Percentiles rank a stretch among this genome's conserved stretches.
Evolutionary conservation across 2,113 vertebrate species (phyloP).

Genomic region (Puffinus mauretanicus): DNA sequence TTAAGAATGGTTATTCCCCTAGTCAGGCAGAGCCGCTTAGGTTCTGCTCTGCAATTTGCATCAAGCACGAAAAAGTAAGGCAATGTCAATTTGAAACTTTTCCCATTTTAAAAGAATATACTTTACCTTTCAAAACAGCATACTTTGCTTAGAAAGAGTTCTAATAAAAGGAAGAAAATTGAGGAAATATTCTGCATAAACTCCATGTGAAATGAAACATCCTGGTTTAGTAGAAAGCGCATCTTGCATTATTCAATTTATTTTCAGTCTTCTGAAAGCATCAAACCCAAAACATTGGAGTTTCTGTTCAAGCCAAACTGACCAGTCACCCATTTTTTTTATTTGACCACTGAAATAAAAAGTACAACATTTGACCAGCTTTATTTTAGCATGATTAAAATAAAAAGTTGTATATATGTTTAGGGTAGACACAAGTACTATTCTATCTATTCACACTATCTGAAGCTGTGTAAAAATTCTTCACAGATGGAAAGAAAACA

Average conservation of each 20-base stretch:
- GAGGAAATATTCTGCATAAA: neutral
- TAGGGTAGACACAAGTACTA: neutral
- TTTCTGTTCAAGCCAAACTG: neutral
- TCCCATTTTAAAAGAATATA: neutral
- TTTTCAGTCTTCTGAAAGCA: neutral
- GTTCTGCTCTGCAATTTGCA: neutral
- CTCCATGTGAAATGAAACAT: neutral
- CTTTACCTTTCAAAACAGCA: neutral
- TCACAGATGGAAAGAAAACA: neutral
- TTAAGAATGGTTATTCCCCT: neutral
- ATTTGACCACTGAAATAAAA: neutral
- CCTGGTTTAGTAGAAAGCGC: neutral
- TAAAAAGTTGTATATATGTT: neutral
- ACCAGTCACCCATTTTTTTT: accelerated
- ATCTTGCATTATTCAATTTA: neutral
- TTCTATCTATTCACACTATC: neutral
- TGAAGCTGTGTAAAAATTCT: neutral
- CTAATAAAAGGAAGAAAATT: neutral
- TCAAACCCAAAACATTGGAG: accelerated
- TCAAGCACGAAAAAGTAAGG: neutral
- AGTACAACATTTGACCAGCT: neutral
- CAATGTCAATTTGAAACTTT: neutral
- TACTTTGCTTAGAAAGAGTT: neutral
- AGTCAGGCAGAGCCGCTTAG: neutral
- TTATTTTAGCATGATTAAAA: neutral